Base-by-base conservation (phyloP, 2,113 vertebrate genomes). In the Phycodurus eques region DNA sequence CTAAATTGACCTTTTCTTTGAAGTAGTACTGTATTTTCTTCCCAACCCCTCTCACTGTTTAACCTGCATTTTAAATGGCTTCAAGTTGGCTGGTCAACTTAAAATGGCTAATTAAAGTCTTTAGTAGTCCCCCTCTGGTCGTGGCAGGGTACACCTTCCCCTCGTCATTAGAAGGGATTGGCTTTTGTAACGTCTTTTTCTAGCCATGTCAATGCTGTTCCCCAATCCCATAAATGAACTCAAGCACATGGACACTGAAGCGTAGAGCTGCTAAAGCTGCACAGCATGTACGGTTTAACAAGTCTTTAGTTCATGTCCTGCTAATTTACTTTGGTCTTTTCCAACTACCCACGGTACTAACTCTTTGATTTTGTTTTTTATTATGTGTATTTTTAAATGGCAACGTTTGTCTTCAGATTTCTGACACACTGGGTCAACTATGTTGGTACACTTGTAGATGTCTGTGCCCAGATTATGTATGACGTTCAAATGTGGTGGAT, bases 11-110 rank as follows among this genome's bases (percentile, higher is more conserved):
- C 44, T 79, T 85, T 76, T 81, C 59, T 78, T 84, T 79, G 71
- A 82, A 75, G 66, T 90, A 89, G 87, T 89, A 86, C 87, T 88
- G 84, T 88, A 74, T 78, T 72, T 68, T 76, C 61, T 68, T 56
- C 47, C 33, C 47, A 27, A 66, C 64, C 42, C 31, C 66, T 74
- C 67, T 74, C 60, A 75, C 71, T 85, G 78, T 80, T 78, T 87
- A 91, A 89, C 88, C 67, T 80, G 22, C 68, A 77, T 77, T 85
- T 85, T 85, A 86, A 86, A 86, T 86, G 79, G 85, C 75, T 85
- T 76, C 72, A 86, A 88, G 88, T 89, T 92, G 86, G 75, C 89
- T 91, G 89, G 89, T 92, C 89, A 88, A 92, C 88, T 71, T 87
- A 74, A 83, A 85, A 84, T 42, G 67, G 72, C 67, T 47, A 60